Percentiles rank a stretch among this genome's conserved stretches.
Conservation (phyloP, 2,888 invertebrate genomes). For the Drosophila anomalipes region DNA sequence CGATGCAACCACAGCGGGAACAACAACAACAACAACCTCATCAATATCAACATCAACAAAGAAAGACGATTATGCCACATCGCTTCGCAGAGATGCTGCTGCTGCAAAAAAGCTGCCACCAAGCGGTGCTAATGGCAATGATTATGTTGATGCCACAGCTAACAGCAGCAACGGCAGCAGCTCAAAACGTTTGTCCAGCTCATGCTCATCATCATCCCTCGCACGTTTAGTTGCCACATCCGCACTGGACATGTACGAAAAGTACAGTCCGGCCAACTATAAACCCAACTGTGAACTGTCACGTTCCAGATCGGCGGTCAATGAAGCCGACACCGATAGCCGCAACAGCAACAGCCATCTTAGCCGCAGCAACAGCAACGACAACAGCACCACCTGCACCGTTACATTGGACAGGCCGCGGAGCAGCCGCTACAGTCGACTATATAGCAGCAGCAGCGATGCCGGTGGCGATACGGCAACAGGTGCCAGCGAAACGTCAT, state of each 20-base stretch:
- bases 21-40: conserved; percentile 28
- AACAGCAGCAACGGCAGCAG: conserved; percentile 57
- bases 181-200: conserved; percentile 80
- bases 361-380: conserved; percentile 31
- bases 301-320: conserved; percentile 85
- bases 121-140: conserved; percentile 48
- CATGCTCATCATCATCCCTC: conserved; percentile 85
- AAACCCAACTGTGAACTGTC: conserved; percentile 87
- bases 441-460: conserved; percentile 66
- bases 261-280: conserved; percentile 91
- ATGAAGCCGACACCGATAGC: conserved; percentile 58
- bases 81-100: conserved; percentile 43
- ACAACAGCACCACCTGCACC: conserved; percentile 46
- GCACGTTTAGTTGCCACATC: conserved; percentile 87
- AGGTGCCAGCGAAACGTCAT: conserved; percentile 16
- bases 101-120: conserved; percentile 63
- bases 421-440: conserved; percentile 79
- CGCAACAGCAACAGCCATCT: conserved; percentile 27
- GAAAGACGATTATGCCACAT: conserved; percentile 61
- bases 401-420: conserved; percentile 72
- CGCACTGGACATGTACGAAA: conserved; percentile 89
- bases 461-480: conserved; percentile 44
- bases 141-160: conserved; percentile 39
- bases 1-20: conserved; percentile 34
- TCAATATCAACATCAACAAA: conserved; percentile 18